A percentile compares a stretch with the other conserved stretches of the same genome.
Conservation (phyloP, 2,113 vertebrate genomes). For the Monopterus albus region DNA sequence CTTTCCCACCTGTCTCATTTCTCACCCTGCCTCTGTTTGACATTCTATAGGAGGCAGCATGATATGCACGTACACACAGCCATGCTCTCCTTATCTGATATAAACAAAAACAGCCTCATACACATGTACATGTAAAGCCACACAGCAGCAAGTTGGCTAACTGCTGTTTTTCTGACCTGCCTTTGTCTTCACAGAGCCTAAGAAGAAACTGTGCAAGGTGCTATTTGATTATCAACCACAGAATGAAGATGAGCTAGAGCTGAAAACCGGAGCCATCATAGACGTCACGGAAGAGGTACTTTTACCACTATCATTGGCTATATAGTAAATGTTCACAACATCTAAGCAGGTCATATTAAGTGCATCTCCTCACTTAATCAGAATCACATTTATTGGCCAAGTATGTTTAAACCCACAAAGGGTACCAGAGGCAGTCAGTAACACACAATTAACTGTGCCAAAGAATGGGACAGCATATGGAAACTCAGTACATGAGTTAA, state of each 20-base stretch:
- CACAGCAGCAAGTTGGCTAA: slow-evolving; percentile 15
- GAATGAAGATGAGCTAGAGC: slow-evolving; percentile 95
- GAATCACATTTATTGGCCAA: too few relatives aligned
- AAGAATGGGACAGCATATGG: too few relatives aligned
- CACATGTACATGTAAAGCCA: neutral
- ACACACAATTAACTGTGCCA: too few relatives aligned
- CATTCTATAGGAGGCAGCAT: neutral
- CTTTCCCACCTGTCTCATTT: neutral
- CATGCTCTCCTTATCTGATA: neutral
- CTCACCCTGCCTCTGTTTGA: neutral
- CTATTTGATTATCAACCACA: slow-evolving; percentile 90
- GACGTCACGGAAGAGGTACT: slow-evolving; percentile 92
- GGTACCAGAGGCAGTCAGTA: too few relatives aligned
- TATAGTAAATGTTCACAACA: neutral
- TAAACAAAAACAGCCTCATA: neutral
- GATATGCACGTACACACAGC: neutral
- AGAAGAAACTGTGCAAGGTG: slow-evolving; percentile 90
- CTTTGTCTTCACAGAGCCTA: slow-evolving; percentile 80
- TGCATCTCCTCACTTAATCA: neutral
- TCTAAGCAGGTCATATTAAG: neutral
- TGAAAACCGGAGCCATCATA: slow-evolving; percentile 90
- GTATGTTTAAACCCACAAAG: too few relatives aligned
- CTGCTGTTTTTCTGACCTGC: neutral
- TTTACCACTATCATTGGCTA: neutral
- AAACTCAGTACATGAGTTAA: too few relatives aligned